Evolutionary conservation across 2,797 vertebrate genomes (phyloP), one percentile per base, ranked within the genome.

Genomic region (Huso huso): DNA sequence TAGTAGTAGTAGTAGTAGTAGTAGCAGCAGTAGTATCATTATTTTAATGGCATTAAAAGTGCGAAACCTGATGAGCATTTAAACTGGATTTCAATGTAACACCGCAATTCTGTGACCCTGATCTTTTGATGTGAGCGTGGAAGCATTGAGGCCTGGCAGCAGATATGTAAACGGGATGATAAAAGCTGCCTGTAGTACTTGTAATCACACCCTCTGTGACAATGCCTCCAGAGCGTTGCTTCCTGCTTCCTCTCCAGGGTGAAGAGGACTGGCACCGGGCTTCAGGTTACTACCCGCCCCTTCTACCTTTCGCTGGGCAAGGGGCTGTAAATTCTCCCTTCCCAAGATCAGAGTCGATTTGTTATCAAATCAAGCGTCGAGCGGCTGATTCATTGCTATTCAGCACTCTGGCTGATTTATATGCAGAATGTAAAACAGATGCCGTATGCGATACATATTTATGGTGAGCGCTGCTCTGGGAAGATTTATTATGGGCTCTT

Each of bases 351-450:
- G 90, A 95, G 95, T 97, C 93, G 91, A 97, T 98, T 97, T 98
- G 96, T 97, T 98, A 98, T 98, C 94, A 97, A 98, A 98, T 96
- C 94, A 97, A 95, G 93, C 94, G 94, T 96, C 95, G 89, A 92
- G 91, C 88, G 83, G 86, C 95, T 98, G 94, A 98, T 98, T 98
- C 95, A 98, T 98, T 95, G 95, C 94, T 95, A 94, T 97, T 95
- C 94, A 93, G 94, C 90, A 88, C 93, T 88, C 85, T 51, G 84
- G 88, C 95, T 97, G 95, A 98, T 98, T 99, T 99, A 98, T 97
- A 98, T 99, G 95, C 96, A 97, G 95, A 97, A 99, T 98, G 94
- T 97, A 97, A 98, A 98, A 97, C 95, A 97, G 95, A 97, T 97
- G 94, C 94, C 95, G 94, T 95, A 92, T 94, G 94, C 91, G 95